Evolutionary conservation across 2,888 invertebrate genomes (phyloP), one percentile per base, ranked within the genome.

Genomic region (Oscheius sp.): DNA sequence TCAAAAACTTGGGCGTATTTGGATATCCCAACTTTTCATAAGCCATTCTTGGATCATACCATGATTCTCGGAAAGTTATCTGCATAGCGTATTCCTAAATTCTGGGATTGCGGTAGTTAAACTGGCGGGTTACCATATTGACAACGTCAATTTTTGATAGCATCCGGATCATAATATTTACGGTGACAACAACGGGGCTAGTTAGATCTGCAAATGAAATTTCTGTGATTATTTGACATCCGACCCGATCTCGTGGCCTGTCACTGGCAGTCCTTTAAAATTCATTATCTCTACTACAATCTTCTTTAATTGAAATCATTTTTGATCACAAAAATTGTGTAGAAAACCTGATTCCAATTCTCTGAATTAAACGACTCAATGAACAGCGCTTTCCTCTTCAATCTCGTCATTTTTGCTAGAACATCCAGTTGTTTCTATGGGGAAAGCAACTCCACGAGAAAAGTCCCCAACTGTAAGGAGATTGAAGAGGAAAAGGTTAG

Each of bases 81-180:
- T 96, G 96, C 88, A 96, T 95, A 89, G 95, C 95, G 92, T 96
- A 97, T 92, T 97, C 96, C 89, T 89, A 76, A 43, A 58, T n/a
- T 12, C 35, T 27, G 13, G 35, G 35, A 35, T 35, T 18, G 7
- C 23, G n/a, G 46, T 16, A 46, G n/a, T 7, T 29, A 23, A 35
- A 27, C 2, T n/a, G 45, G 25, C 2, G n/a, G 23, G 49, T 0
- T 94, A 96, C 96, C 96, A 96, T 96, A 92, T 95, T 95, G 91
- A 94, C 95, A 93, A 96, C 96, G 93, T 95, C 96, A 92, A 96
- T 96, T 90, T 95, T 95, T 90, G 94, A 94, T 90, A 96, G 95
- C 93, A 94, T 95, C 92, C 96, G 92, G 91, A 96, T 94, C 93
- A 95, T 95, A 92, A 95, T 93, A 93, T 96, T 96, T 91, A 96